Conservation (phyloP, 2,797 vertebrate genomes). For the Poliocrania exsul region DNA sequence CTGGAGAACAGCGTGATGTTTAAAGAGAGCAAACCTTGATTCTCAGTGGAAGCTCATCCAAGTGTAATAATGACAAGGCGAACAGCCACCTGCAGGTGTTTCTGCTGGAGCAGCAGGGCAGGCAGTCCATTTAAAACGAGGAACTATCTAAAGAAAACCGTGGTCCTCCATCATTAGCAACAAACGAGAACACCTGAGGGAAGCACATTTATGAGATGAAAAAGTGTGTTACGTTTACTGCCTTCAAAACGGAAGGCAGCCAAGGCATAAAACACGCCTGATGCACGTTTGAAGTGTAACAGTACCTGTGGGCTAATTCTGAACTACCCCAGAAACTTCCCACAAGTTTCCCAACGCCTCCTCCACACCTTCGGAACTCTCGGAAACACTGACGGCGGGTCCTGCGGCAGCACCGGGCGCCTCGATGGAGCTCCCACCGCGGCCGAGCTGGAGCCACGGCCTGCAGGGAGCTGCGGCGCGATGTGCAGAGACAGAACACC, state of each 20-base stretch:
- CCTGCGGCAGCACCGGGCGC: accelerated
- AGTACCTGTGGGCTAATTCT: background rate
- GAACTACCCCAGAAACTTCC: background rate
- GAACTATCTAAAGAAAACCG: background rate
- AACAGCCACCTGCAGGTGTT: background rate
- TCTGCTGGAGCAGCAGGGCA: background rate
- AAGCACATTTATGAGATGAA: background rate
- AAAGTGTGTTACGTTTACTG: background rate
- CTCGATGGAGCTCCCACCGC: background rate
- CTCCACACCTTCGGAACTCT: background rate
- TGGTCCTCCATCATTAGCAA: background rate
- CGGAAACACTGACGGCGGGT: background rate
- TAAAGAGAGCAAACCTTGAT: background rate
- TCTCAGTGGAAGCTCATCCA: background rate
- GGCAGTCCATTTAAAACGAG: background rate
- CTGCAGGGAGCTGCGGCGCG: accelerated
- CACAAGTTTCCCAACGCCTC: background rate
- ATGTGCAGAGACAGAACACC: background rate
- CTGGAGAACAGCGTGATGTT: background rate
- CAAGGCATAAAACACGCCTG: background rate
- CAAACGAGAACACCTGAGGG: background rate
- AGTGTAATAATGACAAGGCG: background rate
- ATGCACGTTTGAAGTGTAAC: background rate
- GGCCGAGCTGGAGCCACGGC: background rate
- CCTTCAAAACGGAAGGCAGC: background rate